A percentile compares a stretch with the other conserved stretches of the same genome.
Evolutionary conservation across 2,797 vertebrate species (phyloP).

Genomic region (Iguana delicatissima): DNA sequence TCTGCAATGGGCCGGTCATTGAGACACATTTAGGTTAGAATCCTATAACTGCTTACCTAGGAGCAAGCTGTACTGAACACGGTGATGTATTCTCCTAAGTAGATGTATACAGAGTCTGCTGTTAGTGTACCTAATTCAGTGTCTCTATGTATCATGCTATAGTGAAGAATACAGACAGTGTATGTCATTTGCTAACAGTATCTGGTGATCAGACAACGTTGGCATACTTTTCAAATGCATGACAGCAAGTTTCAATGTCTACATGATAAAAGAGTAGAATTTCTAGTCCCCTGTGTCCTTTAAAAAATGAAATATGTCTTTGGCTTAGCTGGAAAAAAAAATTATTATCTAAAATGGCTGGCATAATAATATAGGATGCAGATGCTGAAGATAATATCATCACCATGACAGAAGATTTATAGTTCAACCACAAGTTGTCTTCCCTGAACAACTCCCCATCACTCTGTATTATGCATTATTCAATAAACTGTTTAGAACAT

Average conservation of each 20-base stretch:
- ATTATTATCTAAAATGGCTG: neutral
- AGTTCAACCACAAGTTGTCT: neutral
- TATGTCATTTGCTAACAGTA: neutral
- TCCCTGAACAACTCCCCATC: neutral
- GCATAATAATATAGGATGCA: conserved; percentile 4
- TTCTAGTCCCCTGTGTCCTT: neutral
- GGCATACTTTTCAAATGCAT: neutral
- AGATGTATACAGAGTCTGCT: too few relatives aligned
- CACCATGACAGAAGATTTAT: neutral
- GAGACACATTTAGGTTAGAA: too few relatives aligned
- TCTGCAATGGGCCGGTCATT: neutral
- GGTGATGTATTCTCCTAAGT: too few relatives aligned
- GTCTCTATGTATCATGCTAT: neutral
- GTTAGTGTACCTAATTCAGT: neutral
- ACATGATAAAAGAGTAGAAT: neutral
- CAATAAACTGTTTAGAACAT: neutral
- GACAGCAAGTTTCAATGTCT: conserved; percentile 1
- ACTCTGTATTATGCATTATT: neutral
- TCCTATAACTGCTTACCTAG: too few relatives aligned
- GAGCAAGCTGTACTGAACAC: too few relatives aligned
- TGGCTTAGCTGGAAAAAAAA: too few relatives aligned
- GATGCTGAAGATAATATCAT: neutral
- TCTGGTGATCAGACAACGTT: neutral
- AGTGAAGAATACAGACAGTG: neutral
- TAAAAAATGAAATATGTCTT: too few relatives aligned